Evolutionary conservation across 35 echinoderm and acorn worm species (phyloP).

Genomic region (Heliocidaris tuberculata): DNA sequence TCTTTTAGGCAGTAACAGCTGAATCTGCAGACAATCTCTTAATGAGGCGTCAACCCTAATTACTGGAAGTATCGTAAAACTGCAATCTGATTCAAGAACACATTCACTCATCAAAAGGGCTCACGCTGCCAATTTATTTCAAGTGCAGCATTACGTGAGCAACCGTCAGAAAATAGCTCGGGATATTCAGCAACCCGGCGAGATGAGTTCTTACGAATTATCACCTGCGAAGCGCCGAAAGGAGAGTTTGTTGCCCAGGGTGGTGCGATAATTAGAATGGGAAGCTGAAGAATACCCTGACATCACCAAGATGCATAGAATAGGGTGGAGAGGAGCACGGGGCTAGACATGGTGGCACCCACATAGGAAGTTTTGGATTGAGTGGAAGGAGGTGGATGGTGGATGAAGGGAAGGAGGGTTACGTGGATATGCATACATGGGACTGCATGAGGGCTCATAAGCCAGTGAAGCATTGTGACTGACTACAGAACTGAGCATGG

Average conservation of each 20-base stretch:
- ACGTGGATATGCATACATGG: not conserved
- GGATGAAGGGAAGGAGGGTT: not conserved
- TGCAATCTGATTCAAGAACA: not conserved
- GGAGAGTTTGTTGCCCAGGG: not conserved
- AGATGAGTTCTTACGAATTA: not conserved
- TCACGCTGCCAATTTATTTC: not conserved
- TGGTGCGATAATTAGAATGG: constrained; percentile 21
- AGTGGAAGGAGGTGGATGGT: not conserved
- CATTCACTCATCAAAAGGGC: not conserved
- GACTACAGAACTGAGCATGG: not conserved
- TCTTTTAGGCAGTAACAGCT: not conserved
- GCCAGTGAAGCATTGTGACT: not conserved
- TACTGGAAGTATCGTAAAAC: constrained; percentile 2
- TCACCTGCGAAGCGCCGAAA: constrained; percentile 30
- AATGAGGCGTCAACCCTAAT: constrained; percentile 26
- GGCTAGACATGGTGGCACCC: constrained; percentile 28
- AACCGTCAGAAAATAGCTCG: constrained; percentile 8
- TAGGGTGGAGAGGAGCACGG: not conserved
- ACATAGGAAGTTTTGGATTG: constrained; percentile 31
- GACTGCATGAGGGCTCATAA: not conserved
- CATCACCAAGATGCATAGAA: not conserved
- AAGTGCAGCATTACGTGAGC: not conserved
- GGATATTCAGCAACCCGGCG: not conserved
- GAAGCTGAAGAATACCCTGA: constrained; percentile 21
- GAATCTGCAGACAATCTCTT: not conserved